Evolutionary conservation across 1,140 invertebrate species (phyloP), one percentile per base, ranked within the genome.

Genomic region (Colletes latitarsis): DNA sequence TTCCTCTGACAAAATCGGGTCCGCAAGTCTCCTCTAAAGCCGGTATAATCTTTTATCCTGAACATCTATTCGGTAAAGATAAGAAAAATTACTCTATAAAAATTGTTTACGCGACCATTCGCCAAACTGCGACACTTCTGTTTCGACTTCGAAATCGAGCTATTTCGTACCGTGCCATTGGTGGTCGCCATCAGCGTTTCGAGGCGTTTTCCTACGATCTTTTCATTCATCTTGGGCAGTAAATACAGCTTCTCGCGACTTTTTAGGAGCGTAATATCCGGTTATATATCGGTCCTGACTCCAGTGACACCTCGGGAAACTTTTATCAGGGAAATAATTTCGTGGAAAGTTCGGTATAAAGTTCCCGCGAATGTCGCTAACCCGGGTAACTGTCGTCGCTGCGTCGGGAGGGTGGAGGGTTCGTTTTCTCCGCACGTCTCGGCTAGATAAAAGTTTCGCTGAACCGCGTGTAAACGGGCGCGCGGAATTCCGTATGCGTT

Each of bases 291-390:
- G 84, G 63, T 75, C 74, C 58, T 76, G 84, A 84, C 83, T 84
- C 71, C 84, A 86, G 57, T 69, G 84, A 76, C 82, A 78, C 71
- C 75, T 63, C 43, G 52, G 70, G 60, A 85, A 86, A 86, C 78
- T 87, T 87, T 87, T 87, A 87, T 87, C 84, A 82, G 82, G 66
- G 78, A 87, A 87, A 87, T 87, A 87, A 87, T 87, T 86, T 86
- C 58, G 75, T 70, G 63, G 71, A 53, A 81, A 87, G 77, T 86
- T 87, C 53, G 57, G 58, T 62, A 66, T 60, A 67, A 87, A 87
- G 85, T 87, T 87, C 21, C 17, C 55, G 68, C 67, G 43, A 21
- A 39, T 52, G 64, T 67, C 46, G 70, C 60, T 19, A 30, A 3
- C 10, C 75, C 68, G 81, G 62, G 78, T 73, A 83, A 77, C 73